Evolutionary conservation across 1,140 invertebrate species (phyloP).

Genomic region (Branchinecta lynchi): DNA sequence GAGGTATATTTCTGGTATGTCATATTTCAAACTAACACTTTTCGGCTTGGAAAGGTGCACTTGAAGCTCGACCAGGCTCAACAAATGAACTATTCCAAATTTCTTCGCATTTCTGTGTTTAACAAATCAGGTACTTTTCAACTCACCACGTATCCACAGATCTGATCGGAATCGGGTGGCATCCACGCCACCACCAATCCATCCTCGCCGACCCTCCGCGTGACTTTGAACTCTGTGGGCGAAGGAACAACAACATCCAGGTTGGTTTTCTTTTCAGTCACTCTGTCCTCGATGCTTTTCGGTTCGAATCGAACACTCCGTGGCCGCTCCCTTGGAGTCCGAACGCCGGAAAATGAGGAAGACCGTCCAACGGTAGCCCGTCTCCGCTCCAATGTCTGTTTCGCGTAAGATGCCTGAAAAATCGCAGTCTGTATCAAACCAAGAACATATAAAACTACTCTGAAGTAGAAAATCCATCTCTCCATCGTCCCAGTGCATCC

Average conservation of each 20-base stretch:
- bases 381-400: not conserved
- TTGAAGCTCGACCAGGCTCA: too few relatives aligned
- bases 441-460: not conserved
- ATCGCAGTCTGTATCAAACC: not conserved
- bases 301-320: not conserved
- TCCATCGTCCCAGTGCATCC: too few relatives aligned
- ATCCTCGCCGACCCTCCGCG: conserved; percentile 26
- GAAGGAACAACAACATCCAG: not conserved
- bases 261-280: not conserved
- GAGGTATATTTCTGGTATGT: too few relatives aligned
- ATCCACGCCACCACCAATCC: conserved; percentile 27
- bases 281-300: not conserved
- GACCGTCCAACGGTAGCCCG: not conserved
- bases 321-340: not conserved
- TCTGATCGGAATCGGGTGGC: conserved; percentile 20
- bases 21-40: too few relatives aligned
- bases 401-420: not conserved
- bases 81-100: too few relatives aligned
- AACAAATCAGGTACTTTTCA: too few relatives aligned
- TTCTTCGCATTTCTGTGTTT: too few relatives aligned
- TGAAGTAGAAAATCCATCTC: too few relatives aligned
- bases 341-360: not conserved
- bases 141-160: conserved; percentile 26
- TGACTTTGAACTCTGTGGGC: conserved; percentile 25
- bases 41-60: too few relatives aligned